Base-by-base conservation (phyloP, 1,140 invertebrate species). In the Drosophila tani region DNA sequence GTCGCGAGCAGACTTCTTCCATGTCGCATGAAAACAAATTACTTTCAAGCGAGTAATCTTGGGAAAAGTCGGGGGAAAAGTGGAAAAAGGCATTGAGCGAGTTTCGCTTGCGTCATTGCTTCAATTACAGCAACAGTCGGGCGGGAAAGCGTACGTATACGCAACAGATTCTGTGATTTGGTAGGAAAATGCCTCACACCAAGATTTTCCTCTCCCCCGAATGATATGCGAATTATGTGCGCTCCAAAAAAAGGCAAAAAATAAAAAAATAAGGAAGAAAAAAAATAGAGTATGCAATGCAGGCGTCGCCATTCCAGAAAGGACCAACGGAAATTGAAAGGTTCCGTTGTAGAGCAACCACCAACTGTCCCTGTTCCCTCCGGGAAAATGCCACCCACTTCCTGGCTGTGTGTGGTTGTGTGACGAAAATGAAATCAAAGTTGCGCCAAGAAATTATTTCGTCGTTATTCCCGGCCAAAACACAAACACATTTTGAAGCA, bases 51-150 rank as follows among this genome's bases (percentile, higher is more conserved):
- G 81, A 87, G 69, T 81, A 81, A 79, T 73, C 69, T 81, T 49
- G 24, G n/a, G 32, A 50, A 29, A 21, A 43, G 50, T 21, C 15
- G 19, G 7, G 15, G 21, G 24, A 27, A 70, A 51, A 53, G 27
- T 59, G 12, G 7, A 9, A 11, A 7, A 51, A 69, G 63, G 63
- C 63, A 68, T 70, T 67, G 40, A 66, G 51, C 63, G 65, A 75
- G 78, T 75, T 75, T 79, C 63, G 79, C 47, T 64, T 85, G 85
- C 85, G 81, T 90, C 85, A 90, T 85, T 81, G 75, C 85, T 82
- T 82, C 79, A 85, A 90, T 85, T 79, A 85, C 70, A 79, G 67
- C 58, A 71, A 47, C 74, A 79, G 41, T 49, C 53, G 69, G 17
- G 59, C 38, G 14, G 49, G 53, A 47, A 35, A 32, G 8, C 7